Conservation (phyloP, 2,113 vertebrate genomes). For the Chloropsis cyanopogon region DNA sequence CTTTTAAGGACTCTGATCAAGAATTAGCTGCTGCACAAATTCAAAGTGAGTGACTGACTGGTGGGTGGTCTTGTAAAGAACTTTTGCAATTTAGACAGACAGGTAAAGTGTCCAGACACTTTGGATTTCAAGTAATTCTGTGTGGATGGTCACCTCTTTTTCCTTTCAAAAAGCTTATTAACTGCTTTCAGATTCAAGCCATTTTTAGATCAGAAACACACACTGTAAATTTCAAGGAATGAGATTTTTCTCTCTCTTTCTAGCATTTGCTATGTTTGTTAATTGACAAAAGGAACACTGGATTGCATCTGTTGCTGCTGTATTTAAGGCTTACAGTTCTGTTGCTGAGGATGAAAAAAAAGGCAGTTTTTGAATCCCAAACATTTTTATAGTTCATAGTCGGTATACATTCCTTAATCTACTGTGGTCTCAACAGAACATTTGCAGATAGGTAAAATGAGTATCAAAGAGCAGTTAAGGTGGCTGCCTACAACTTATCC, state of each 20-base stretch:
- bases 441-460: neutral
- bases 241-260: neutral
- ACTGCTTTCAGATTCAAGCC: neutral
- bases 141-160: neutral
- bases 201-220: constrained; percentile 9
- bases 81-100: neutral
- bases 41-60: neutral
- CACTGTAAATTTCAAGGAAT: neutral
- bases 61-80: neutral
- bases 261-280: neutral
- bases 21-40: neutral
- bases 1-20: neutral
- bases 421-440: neutral
- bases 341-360: constrained; percentile 9
- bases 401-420: neutral
- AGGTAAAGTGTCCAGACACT: neutral
- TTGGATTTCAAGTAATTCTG: neutral
- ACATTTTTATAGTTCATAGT: neutral
- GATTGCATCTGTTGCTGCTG: neutral
- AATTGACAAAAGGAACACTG: constrained; percentile 4
- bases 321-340: neutral
- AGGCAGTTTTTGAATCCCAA: neutral
- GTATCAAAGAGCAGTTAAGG: neutral
- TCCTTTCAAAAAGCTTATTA: neutral
- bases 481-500: neutral